Evolutionary conservation across 2,888 invertebrate species (phyloP).

Genomic region (Eudemis profundana): DNA sequence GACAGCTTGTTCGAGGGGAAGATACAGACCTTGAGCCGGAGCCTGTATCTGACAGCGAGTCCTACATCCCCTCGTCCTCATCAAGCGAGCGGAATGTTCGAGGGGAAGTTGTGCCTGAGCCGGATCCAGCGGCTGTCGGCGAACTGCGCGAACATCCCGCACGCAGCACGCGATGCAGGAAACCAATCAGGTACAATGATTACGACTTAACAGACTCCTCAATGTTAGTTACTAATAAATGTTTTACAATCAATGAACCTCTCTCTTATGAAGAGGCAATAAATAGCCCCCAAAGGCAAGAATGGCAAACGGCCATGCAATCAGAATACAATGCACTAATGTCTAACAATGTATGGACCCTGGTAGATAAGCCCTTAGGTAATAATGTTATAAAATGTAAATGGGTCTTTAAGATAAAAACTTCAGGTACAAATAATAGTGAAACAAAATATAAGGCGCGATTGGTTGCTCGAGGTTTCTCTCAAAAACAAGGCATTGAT

Average conservation of each 20-base stretch:
- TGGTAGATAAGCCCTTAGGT: background rate
- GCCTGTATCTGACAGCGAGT: background rate
- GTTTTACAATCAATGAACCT: background rate
- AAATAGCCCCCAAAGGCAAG: background rate
- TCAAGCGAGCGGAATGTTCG: background rate
- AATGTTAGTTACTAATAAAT: background rate
- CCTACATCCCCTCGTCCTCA: background rate
- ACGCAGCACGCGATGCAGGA: background rate
- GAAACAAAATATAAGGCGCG: background rate
- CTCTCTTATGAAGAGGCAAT: background rate
- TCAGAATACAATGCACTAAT: background rate
- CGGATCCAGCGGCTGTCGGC: background rate
- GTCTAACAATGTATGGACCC: background rate
- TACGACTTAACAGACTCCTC: background rate
- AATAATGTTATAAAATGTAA: background rate
- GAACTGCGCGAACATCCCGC: too few relatives aligned
- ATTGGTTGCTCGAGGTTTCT: too few relatives aligned
- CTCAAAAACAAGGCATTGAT: background rate
- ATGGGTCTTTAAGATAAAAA: background rate
- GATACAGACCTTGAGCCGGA: background rate
- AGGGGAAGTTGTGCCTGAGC: background rate
- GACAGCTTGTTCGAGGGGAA: background rate
- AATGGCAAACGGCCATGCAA: conserved; percentile 2
- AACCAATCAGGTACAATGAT: background rate
- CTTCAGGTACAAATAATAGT: background rate